phyloP scores from a whole-genome alignment of 2,113 vertebrate genomes.

The Ceyx margarethae region DNA sequence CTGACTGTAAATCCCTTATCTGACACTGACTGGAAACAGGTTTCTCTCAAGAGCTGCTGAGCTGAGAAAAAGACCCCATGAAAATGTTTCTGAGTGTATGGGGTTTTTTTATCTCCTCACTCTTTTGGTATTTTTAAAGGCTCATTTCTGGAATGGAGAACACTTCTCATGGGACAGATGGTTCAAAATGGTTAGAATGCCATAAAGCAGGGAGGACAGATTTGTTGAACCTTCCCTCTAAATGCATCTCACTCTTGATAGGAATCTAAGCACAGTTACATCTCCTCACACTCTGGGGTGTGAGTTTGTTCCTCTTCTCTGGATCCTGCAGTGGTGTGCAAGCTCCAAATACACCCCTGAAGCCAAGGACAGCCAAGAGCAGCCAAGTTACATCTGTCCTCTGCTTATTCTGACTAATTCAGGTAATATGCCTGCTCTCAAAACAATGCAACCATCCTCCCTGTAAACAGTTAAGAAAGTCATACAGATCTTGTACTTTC shows the following conservation, averaged over 20 bases:
- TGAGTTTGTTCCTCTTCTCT: background rate
- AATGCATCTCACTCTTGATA: background rate
- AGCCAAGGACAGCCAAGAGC: background rate
- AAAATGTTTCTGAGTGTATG: background rate
- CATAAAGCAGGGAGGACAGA: conserved; percentile 3
- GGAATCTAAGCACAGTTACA: conserved; percentile 3
- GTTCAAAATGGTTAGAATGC: conserved; percentile 25
- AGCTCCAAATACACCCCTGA: background rate
- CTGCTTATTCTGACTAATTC: background rate
- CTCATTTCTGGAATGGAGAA: background rate
- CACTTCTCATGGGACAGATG: conserved; percentile 37
- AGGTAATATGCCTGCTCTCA: background rate
- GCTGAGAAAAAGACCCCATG: background rate
- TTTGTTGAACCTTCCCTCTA: conserved; percentile 28
- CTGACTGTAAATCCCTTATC: background rate
- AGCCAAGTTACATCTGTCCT: background rate
- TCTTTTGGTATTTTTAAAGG: background rate
- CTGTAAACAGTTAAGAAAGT: background rate
- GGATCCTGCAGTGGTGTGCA: background rate
- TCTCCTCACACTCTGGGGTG: background rate
- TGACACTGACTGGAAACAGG: background rate
- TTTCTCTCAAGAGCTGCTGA: background rate
- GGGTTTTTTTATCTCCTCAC: background rate
- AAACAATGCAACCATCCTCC: background rate
- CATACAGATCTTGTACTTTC: background rate